Percentiles rank a stretch among this genome's conserved stretches.
Evolutionary conservation across 2,113 vertebrate genomes (phyloP).

Genomic region (Rhabdomys dilectus): DNA sequence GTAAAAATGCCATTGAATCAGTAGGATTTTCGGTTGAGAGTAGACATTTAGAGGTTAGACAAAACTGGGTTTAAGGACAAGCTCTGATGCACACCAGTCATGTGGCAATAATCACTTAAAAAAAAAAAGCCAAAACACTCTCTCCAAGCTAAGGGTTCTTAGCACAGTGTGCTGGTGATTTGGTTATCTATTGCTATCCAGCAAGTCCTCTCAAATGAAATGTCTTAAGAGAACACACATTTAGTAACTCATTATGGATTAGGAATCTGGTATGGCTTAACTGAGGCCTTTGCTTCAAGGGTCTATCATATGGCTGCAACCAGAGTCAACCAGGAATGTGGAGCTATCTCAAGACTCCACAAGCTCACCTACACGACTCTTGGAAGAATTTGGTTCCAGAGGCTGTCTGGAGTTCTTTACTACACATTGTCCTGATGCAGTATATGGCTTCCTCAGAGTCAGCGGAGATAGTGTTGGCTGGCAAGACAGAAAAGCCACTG

Average conservation of each 20-base stretch:
- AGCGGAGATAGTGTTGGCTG: background rate
- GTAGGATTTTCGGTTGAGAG: background rate
- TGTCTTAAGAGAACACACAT: background rate
- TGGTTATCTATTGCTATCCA: background rate
- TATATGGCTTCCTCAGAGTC: conserved; percentile 11
- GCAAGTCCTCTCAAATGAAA: background rate
- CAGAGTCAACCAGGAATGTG: background rate
- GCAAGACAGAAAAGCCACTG: background rate
- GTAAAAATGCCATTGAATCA: background rate
- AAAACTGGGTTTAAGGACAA: conserved; percentile 36
- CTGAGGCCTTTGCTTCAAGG: background rate
- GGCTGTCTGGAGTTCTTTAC: background rate
- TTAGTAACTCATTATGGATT: background rate
- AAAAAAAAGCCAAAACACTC: background rate
- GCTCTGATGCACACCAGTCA: background rate
- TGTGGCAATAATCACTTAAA: background rate
- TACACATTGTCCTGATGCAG: too few species aligned
- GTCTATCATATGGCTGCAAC: background rate
- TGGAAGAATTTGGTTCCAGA: background rate
- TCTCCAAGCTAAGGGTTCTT: background rate
- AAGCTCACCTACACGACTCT: background rate
- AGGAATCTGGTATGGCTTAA: background rate
- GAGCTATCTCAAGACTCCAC: background rate
- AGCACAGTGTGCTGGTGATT: background rate
- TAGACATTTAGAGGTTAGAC: conserved; percentile 30